Conservation (phyloP, 2,113 vertebrate species). For the Plecotus auritus region DNA sequence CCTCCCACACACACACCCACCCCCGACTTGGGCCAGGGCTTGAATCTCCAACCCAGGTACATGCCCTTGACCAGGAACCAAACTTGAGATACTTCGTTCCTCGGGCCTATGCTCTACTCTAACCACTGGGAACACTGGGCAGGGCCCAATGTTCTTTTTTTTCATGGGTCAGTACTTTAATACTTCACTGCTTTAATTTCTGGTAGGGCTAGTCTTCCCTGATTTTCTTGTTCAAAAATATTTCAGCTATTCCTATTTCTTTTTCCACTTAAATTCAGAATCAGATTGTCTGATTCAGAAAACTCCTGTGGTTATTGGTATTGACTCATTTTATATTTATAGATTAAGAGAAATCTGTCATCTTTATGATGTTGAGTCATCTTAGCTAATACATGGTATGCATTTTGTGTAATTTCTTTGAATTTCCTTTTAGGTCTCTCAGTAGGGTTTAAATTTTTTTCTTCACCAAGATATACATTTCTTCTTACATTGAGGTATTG, state of each 20-base stretch:
- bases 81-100: too few species aligned
- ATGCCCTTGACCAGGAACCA: too few species aligned
- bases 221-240: conserved; percentile 15
- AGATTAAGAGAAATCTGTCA: neutral
- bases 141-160: too few species aligned
- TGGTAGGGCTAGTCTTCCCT: neutral
- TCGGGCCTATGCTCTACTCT: too few species aligned
- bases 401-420: neutral
- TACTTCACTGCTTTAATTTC: neutral
- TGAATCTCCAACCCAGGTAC: too few species aligned
- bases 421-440: neutral
- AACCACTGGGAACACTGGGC: too few species aligned
- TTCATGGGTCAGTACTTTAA: too few species aligned
- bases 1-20: too few species aligned
- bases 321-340: neutral
- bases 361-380: neutral
- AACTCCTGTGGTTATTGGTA: neutral
- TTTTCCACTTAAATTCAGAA: neutral
- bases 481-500: neutral
- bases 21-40: too few species aligned
- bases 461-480: neutral
- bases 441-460: neutral
- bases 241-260: neutral
- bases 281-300: neutral
- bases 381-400: neutral